These are phyloP conservation scores for Polylopha cassiicola DNA, from an alignment of 2,888 invertebrate species.

Conservation along the genomic window DNA sequence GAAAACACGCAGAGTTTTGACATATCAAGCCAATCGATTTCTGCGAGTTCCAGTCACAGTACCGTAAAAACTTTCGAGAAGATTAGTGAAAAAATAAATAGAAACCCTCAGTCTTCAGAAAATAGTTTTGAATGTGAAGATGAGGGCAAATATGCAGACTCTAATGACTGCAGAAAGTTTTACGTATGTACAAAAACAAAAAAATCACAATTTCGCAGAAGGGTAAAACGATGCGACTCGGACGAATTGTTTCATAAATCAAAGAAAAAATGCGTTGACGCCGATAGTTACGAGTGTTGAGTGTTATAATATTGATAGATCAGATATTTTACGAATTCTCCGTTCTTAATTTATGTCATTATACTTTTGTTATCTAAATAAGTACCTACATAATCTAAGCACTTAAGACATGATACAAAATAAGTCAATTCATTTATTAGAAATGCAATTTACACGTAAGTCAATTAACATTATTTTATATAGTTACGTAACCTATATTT, in stretches of 20 bases:
- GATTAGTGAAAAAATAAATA: slow-evolving; percentile 8
- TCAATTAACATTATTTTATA: too few species aligned
- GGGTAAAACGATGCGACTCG: slow-evolving; percentile 57
- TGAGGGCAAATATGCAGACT: slow-evolving; percentile 54
- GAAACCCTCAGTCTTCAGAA: not conserved
- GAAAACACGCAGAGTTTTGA: slow-evolving; percentile 28
- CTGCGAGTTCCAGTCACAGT: too few species aligned
- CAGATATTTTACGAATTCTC: slow-evolving; percentile 1
- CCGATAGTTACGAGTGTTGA: slow-evolving; percentile 49
- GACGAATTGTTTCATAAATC: slow-evolving; percentile 60
- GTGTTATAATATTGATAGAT: not conserved
- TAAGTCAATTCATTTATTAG: too few species aligned
- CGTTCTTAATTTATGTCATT: slow-evolving; percentile 10
- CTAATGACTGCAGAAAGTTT: slow-evolving; percentile 61
- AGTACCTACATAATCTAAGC: too few species aligned
- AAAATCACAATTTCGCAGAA: slow-evolving; percentile 43
- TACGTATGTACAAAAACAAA: slow-evolving; percentile 56
- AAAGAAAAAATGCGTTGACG: slow-evolving; percentile 52
- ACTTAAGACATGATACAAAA: too few species aligned
- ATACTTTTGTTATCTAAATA: slow-evolving; percentile 4
- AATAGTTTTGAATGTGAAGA: slow-evolving; percentile 43
- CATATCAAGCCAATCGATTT: slow-evolving; percentile 8
- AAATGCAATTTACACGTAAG: too few species aligned
- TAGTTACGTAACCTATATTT: too few species aligned
- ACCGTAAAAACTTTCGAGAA: too few species aligned